Evolutionary conservation across 2,113 vertebrate species (phyloP), one percentile per base, ranked within the genome.

Genomic region (Micronycteris hirsuta): DNA sequence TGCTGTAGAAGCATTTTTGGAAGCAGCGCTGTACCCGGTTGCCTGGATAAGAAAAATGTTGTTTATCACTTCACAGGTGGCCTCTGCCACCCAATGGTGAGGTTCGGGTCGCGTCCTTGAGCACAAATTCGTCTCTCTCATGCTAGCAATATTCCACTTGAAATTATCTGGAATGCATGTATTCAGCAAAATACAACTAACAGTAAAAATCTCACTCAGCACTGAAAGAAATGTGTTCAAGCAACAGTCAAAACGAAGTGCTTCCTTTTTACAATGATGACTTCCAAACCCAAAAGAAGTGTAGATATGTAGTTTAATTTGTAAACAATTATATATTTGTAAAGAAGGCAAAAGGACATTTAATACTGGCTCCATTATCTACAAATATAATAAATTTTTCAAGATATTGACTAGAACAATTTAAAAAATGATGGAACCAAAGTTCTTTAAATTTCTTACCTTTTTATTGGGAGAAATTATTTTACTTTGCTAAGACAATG

Each of bases 51-150:
- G 70, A 74, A 96, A 93, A 94, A 97, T 63, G 81, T 43, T 92
- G 77, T 89, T 96, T 86, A 94, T 78, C 82, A 78, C 78, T 92
- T 97, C 93, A 96, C 91, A 93, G 93, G 96, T 93, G 90, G 91
- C 81, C 70, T 95, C 52, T 56, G 91, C 31, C 15, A 83, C 61
- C 63, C 94, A 91, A 67, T 88, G 56, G 43, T 86, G 82, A 97
- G 43, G 76, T 82, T 80, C 22, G 80, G 84, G 81, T 73, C 73
- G 1, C 88, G 96, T 80, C 78, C 83, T 96, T 96, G 49, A 92
- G 52, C 71, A 82, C 52, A 86, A 58, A 83, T 45, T 65, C 76
- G 43, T 83, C 45, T 76, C 4, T 94, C 54, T 61, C 41, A 70
- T 31, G 68, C 83, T 70, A 81, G 71, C 52, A 61, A 28, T 28